Evolutionary conservation across 2,797 vertebrate genomes (phyloP).

Genomic region (Trachops cirrhosus): DNA sequence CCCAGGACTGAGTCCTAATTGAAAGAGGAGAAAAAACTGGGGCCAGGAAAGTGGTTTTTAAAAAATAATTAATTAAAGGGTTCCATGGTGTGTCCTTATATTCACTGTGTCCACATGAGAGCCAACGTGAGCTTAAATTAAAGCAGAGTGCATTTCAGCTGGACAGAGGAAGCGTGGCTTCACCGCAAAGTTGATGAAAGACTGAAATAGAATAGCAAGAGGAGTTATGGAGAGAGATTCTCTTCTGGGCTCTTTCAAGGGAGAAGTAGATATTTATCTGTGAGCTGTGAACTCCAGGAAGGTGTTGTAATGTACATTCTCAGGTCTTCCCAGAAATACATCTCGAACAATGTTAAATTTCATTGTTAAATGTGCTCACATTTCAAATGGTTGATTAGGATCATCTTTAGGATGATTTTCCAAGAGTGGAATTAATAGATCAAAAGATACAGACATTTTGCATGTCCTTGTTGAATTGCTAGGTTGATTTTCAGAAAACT

Average conservation of each 20-base stretch:
- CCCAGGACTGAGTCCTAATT: background rate
- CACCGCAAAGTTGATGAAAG: background rate
- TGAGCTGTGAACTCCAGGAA: background rate
- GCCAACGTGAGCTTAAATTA: background rate
- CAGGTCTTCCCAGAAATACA: background rate
- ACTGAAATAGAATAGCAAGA: background rate
- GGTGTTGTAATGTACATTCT: background rate
- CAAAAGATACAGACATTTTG: background rate
- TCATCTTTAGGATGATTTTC: conserved; percentile 13
- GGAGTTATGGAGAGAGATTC: background rate
- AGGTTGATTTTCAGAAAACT: conserved; percentile 12
- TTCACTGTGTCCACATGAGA: background rate
- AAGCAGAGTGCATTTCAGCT: background rate
- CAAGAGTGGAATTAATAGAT: conserved; percentile 16
- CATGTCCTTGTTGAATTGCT: background rate
- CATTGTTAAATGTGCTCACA: background rate
- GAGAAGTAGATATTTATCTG: background rate
- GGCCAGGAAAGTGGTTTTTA: background rate
- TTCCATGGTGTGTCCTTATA: background rate
- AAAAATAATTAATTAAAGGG: background rate
- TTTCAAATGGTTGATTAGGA: background rate
- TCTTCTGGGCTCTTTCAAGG: background rate
- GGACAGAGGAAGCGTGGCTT: background rate
- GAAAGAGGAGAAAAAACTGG: background rate
- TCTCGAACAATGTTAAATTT: conserved; percentile 1